Base-by-base conservation (phyloP, 1,140 invertebrate genomes). In the Dendrolimus punctatus region DNA sequence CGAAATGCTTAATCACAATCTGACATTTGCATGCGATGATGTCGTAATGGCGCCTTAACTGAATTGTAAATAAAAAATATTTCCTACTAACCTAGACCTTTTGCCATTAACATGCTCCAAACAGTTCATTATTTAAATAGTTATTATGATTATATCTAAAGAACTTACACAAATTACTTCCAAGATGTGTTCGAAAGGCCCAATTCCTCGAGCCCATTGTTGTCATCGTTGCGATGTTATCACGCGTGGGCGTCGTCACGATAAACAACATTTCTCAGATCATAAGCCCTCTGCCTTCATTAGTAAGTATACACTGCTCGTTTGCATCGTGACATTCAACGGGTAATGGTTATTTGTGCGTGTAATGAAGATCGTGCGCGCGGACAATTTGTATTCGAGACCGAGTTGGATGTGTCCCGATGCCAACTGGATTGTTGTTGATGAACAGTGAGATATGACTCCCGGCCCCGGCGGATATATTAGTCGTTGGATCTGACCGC, bases 161-260 rank as follows among this genome's bases (percentile, higher is more conserved):
- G 44, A 50, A 42, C 41, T 55, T 51, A 57, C 44, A 53, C 49
- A 64, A 64, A 64, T 64, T 60, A 55, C 46, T 57, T 57, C 48
- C 49, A 47, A 61, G 57, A 57, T 48, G 53, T 55, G 53, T 55
- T 62, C 53, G 61, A 65, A 62, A 73, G 62, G 58, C 66, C 71
- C 66, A 76, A 77, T 80, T 80, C 71, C 61, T 66, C 66, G 57
- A 52, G 57, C 58, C 57, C 68, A 73, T 75, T 75, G 69, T 69
- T 49, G 62, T 56, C 65, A 55, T n/a, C 23, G 52, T 40, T 36
- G 63, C 60, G 76, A 78, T 78, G 64, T 58, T 73, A 75, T 79
- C 71, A 60, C 49, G 53, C 63, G 76, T 71, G 65, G 73, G 72
- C 71, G 76, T 68, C 67, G 64, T 72, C 70, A 72, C 71, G 74